Evolutionary conservation across 2,888 invertebrate species (phyloP), one percentile per base, ranked within the genome.

Genomic region (Oligia strigilis): DNA sequence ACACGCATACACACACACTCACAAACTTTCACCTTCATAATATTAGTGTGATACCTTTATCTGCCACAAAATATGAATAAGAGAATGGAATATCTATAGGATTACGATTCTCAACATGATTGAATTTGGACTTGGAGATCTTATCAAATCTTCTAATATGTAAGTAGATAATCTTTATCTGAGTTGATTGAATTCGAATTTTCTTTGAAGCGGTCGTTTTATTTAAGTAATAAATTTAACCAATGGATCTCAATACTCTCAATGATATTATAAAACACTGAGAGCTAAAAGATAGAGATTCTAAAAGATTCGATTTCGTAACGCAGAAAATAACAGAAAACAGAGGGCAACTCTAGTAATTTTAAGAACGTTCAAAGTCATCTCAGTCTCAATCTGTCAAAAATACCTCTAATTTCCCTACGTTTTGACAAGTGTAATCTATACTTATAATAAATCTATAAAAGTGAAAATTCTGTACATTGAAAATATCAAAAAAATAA

Each of bases 111-210:
- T 19, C 17, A 8, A 19, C 52, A 55, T 65, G 72, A 84, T 73
- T 73, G 23, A 65, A 65, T 73, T 73, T 52, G 46, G 11, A 65
- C 70, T 70, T 52, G 46, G 11, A 19, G 14, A 72, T 55, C 55
- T 55, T 64, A 46, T 46, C 23, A 40, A 55, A 75, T 58, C 73
- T 73, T 52, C n/a, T 66, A 75, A 81, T 73, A 74, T 40, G 40
- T 75, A 77, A 76, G 82, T 23, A 82, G 46, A 76, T 81, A 55
- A 76, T 77, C 55, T 83, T 82, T 49, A 14, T 64, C 23, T 1
- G 29, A 75, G 49, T 75, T 82, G 19, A 80, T 82, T 80, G 65
- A 66, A 82, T 66, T 49, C 19, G 29, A 23, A 62, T 29, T 82
- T 80, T 77, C 19, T 69, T 64, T 55, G 62, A 67, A 40, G 29